Percentiles rank a stretch among this genome's conserved stretches.
These are phyloP conservation scores for rat (Rattus norvegicus) DNA, from an alignment of 2,113 vertebrate genomes.

Conservation along the genomic window DNA sequence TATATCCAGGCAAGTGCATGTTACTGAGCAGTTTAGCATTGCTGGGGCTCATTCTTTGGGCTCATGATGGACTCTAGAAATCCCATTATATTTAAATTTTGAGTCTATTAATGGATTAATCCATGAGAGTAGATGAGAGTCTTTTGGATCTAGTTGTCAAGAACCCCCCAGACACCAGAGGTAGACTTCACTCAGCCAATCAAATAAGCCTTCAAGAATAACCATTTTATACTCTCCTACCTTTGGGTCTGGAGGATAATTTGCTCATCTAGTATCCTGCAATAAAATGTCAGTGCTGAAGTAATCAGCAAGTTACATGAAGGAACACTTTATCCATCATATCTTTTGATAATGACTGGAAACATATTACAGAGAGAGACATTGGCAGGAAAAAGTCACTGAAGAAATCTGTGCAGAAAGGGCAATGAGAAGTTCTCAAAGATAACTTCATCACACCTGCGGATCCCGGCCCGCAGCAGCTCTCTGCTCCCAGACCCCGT, in stretches of 20 bases:
- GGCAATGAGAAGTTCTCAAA: neutral
- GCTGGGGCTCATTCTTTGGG: too few species aligned
- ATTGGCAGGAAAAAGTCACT: neutral
- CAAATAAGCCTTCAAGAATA: neutral
- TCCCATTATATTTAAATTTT: neutral
- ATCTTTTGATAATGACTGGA: neutral
- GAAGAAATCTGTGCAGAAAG: neutral
- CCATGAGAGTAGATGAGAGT: neutral
- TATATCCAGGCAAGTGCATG: neutral
- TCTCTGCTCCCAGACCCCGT: too few species aligned
- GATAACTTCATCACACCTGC: neutral
- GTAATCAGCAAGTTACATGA: neutral
- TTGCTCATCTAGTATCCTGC: neutral
- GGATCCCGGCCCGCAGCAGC: too few species aligned
- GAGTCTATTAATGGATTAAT: neutral
- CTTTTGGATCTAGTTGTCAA: neutral
- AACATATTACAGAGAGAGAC: neutral
- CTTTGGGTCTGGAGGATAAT: neutral
- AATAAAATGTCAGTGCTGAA: neutral
- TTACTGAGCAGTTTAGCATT: neutral
- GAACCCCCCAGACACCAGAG: neutral
- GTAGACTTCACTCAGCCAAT: neutral
- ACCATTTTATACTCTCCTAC: neutral
- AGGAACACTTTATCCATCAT: neutral
- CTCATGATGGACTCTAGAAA: neutral